These are phyloP conservation scores for Elaeidobius kamerunicus DNA, from an alignment of 2,888 invertebrate species.

Conservation along the genomic window DNA sequence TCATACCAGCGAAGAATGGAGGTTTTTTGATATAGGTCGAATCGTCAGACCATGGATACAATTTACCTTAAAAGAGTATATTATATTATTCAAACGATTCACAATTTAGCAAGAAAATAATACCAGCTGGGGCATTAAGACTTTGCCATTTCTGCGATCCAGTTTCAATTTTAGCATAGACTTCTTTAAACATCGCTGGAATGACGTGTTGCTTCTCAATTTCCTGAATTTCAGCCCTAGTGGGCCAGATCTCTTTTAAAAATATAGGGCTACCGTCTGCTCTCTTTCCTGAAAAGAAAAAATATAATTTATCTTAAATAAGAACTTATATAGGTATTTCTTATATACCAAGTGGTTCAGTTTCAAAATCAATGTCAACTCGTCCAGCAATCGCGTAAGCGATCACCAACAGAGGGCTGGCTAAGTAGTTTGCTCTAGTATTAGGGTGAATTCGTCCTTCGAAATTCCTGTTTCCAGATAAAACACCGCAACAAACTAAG, in stretches of 20 bases:
- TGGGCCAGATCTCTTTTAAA: conserved; percentile 94
- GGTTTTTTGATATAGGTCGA: conserved; percentile 97
- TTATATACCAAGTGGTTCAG: conserved; percentile 64
- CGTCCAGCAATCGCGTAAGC: conserved; percentile 97
- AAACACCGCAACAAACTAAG: conserved; percentile 90
- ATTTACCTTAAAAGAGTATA: conserved; percentile 48
- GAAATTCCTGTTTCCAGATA: conserved; percentile 97
- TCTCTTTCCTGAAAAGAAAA: conserved; percentile 52
- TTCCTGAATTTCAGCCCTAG: conserved; percentile 80
- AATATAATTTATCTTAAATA: not conserved
- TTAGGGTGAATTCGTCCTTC: conserved; percentile 97
- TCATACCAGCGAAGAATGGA: conserved; percentile 80
- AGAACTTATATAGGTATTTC: too few relatives aligned
- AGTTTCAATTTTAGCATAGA: conserved; percentile 77
- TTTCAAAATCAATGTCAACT: conserved; percentile 92
- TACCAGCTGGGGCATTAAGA: conserved; percentile 66
- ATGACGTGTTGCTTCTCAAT: conserved; percentile 88
- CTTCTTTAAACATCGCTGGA: conserved; percentile 94
- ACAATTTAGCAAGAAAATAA: not conserved
- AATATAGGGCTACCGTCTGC: conserved; percentile 74
- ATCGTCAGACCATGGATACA: conserved; percentile 87
- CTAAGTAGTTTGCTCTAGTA: conserved; percentile 95
- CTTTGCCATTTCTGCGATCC: conserved; percentile 79
- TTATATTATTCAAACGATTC: not conserved
- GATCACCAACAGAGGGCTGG: conserved; percentile 94